Evolutionary conservation across 2,888 invertebrate genomes (phyloP).

Genomic region (Drosophila kanekoi): DNA sequence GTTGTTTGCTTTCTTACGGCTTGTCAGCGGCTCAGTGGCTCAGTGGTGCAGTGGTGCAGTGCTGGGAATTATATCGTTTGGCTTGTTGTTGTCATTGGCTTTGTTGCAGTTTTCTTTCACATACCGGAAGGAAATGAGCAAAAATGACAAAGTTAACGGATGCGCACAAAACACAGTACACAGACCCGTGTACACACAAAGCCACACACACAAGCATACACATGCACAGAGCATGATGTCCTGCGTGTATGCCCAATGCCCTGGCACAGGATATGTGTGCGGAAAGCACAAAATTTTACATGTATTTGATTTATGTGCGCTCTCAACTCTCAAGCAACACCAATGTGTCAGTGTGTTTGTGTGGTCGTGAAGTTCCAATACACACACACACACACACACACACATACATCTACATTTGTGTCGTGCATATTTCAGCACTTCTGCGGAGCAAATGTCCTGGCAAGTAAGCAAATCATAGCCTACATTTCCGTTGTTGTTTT

Average conservation of each 20-base stretch:
- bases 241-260: slow-evolving; percentile 58
- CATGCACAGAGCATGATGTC: slow-evolving; percentile 17
- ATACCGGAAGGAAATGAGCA: slow-evolving; percentile 81
- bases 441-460: slow-evolving; percentile 53
- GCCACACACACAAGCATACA: slow-evolving; percentile 15
- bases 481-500: slow-evolving; percentile 77
- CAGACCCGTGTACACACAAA: slow-evolving; percentile 32
- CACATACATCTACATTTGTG: not conserved
- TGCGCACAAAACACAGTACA: slow-evolving; percentile 75
- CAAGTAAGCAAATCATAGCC: slow-evolving; percentile 77
- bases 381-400: slow-evolving; percentile 4
- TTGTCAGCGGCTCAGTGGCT: slow-evolving; percentile 78
- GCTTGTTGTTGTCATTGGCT: slow-evolving; percentile 37
- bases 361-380: slow-evolving; percentile 11
- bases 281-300: slow-evolving; percentile 81
- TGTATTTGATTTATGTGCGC: slow-evolving; percentile 81
- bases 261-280: slow-evolving; percentile 76
- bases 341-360: slow-evolving; percentile 33
- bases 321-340: slow-evolving; percentile 62
- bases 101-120: slow-evolving; percentile 71
- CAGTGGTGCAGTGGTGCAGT: slow-evolving; percentile 54
- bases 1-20: slow-evolving; percentile 72
- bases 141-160: slow-evolving; percentile 83
- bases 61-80: slow-evolving; percentile 73
- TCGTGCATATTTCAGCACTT: slow-evolving; percentile 51